Percentiles rank a stretch among this genome's conserved stretches.
phyloP scores from a whole-genome alignment of 2,888 invertebrate genomes.

The Drosophila borealis region DNA sequence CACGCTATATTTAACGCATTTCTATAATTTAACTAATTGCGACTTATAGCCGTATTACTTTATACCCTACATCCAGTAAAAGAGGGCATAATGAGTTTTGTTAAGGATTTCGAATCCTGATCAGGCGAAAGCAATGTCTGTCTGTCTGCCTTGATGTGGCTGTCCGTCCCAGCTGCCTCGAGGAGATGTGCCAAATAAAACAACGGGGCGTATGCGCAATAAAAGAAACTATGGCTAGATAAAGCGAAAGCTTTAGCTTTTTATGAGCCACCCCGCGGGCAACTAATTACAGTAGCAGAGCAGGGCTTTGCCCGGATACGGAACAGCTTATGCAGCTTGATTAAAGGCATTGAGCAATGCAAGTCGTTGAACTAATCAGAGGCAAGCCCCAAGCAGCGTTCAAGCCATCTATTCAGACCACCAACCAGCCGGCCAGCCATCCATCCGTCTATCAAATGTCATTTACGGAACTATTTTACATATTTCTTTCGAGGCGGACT shows the following conservation, averaged over 20 bases:
- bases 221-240: slow-evolving; percentile 39
- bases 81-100: too few species aligned
- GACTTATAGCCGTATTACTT: too few species aligned
- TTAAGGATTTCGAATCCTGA: too few species aligned
- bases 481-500: slow-evolving; percentile 34
- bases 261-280: slow-evolving; percentile 36
- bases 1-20: too few species aligned
- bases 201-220: slow-evolving; percentile 66
- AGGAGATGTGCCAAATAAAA: slow-evolving; percentile 44
- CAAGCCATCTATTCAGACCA: slow-evolving; percentile 11
- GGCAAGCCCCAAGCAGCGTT: slow-evolving; percentile 2
- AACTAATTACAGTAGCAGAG: slow-evolving; percentile 44
- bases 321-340: slow-evolving; percentile 42
- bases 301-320: slow-evolving; percentile 16
- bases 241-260: slow-evolving; percentile 32
- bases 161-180: slow-evolving; percentile 14
- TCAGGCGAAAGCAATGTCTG: too few species aligned
- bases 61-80: too few species aligned
- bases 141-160: too few species aligned
- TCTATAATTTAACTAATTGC: too few species aligned
- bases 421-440: slow-evolving; percentile 10
- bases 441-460: slow-evolving; percentile 62
- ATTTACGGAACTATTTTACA: slow-evolving; percentile 58
- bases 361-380: slow-evolving; percentile 44
- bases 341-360: slow-evolving; percentile 48